Evolutionary conservation across 2,113 vertebrate genomes (phyloP), one percentile per base, ranked within the genome.

Genomic region (Brienomyrus longianalis): DNA sequence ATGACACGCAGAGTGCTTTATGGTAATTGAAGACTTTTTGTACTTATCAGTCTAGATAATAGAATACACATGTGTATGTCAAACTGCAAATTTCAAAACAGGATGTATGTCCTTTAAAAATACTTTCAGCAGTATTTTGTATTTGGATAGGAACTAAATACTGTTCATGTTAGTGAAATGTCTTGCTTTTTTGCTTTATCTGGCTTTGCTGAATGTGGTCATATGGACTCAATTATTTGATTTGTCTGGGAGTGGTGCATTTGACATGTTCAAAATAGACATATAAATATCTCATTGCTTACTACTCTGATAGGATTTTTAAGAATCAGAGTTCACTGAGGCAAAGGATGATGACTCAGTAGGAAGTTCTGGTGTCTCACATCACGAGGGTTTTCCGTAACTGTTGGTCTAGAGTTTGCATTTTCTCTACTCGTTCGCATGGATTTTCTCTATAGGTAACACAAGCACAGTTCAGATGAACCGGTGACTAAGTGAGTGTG

Each of bases 1-100:
- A 98, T 91, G 97, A 99, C 92, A 94, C 97, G 90, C 96, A 98
- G 70, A 97, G 93, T 48, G 97, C 97, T 3, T 92, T 97, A 90
- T 99, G 98, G 97, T 98, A 96, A 97, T 92, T 91, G 11, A 23
- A 47, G 90, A 90, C 31, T 66, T 39, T 54, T 45, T 43, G 54
- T 74, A 15, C 47, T 48, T n/a, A 35, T n/a, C 50, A 80, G 80
- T n/a, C 74, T 9, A 23, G 21, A 23, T 84, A 11, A 45, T 84
- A 48, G 5, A 84, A 52, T 86, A 27, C 15, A 31, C 5, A 27
- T 56, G n/a, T 87, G 31, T 31, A 35, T 35, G 31, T 54, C 85
- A 87, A 52, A 87, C 7, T 56, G 23, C 13, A 35, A 7, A 54
- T 86, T 86, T 51, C 17, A 45, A 86, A 50, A 31, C n/a, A 52